Conservation (phyloP, 2,113 vertebrate genomes). For the Rissa tridactyla region DNA sequence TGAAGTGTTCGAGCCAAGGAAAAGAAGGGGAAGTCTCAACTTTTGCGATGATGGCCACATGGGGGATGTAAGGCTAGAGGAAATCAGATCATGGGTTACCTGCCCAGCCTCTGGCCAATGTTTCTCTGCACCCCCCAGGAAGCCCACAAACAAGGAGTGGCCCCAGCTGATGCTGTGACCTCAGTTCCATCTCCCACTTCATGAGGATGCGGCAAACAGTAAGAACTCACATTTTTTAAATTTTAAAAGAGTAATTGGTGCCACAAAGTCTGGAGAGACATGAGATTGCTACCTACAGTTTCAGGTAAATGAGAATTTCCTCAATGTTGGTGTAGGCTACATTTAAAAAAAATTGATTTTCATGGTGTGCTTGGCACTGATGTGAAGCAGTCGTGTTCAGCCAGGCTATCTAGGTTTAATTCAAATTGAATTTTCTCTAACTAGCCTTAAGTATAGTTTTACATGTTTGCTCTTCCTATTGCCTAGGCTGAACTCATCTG, state of each 20-base stretch:
- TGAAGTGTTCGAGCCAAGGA: neutral
- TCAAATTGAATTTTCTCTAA: neutral
- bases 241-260: neutral
- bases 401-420: neutral
- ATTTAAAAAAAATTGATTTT: neutral
- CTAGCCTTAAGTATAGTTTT: neutral
- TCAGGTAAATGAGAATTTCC: neutral
- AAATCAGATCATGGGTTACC: neutral
- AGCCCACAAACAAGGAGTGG: neutral
- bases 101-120: neutral
- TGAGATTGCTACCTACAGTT: neutral
- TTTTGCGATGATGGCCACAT: neutral
- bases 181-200: neutral
- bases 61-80: neutral
- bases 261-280: neutral
- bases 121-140: neutral
- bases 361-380: neutral
- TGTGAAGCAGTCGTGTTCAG: neutral
- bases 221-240: neutral
- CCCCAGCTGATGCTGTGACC: rapidly evolving
- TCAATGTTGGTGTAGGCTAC: neutral
- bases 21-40: neutral
- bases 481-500: neutral
- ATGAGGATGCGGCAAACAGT: neutral
- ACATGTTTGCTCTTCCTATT: neutral